Evolutionary conservation across 2,113 vertebrate species (phyloP).

Genomic region (Pampusana beccarii): DNA sequence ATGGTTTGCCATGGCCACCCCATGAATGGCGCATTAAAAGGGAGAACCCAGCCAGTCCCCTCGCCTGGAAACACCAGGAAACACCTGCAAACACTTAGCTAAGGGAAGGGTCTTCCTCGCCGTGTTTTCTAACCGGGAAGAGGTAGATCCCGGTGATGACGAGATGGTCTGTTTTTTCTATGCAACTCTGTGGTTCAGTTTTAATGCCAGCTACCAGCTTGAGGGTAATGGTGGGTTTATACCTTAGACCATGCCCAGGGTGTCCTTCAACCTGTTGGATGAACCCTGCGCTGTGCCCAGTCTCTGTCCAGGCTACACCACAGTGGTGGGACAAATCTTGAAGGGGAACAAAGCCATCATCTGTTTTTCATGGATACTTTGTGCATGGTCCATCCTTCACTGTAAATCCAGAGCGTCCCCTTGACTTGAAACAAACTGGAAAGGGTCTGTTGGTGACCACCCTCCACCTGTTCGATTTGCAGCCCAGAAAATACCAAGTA

Average conservation of each 20-base stretch:
- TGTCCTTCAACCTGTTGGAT: neutral
- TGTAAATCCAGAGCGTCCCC: neutral
- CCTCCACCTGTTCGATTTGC: neutral
- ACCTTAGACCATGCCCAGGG: neutral
- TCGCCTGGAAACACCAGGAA: neutral
- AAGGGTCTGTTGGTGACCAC: neutral
- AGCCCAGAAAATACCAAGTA: neutral
- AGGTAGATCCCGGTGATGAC: neutral
- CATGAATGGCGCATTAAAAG: neutral
- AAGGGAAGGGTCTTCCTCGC: neutral
- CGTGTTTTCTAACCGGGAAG: neutral
- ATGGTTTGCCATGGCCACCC: neutral
- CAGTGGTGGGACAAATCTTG: neutral
- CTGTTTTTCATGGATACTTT: neutral
- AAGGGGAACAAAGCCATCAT: neutral
- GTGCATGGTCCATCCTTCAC: neutral
- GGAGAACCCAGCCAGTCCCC: neutral
- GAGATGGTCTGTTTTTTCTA: neutral
- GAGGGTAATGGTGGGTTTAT: neutral
- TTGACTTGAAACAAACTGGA: neutral
- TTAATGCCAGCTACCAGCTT: neutral
- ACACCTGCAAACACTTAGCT: constrained; percentile 9
- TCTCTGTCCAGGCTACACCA: neutral
- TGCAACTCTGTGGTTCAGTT: neutral
- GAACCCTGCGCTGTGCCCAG: neutral